Percentiles rank a stretch among this genome's conserved stretches.
Conservation (phyloP, 2,113 vertebrate species). For the Hassar affinis region DNA sequence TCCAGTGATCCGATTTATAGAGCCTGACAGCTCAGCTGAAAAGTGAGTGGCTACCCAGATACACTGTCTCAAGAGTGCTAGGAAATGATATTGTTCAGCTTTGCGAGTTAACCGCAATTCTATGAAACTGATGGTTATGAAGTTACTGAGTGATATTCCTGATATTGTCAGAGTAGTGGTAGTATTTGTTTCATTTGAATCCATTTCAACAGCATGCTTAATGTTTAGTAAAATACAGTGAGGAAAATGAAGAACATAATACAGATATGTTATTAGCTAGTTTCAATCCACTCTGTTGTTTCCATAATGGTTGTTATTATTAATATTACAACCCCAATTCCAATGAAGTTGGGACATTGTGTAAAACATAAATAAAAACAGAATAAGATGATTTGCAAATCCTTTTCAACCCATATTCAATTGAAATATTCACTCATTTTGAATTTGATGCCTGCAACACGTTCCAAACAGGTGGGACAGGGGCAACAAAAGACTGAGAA, state of each 20-base stretch:
- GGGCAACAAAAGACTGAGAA: too few relatives aligned
- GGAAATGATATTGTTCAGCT: not conserved
- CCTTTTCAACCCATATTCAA: too few relatives aligned
- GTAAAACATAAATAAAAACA: too few relatives aligned
- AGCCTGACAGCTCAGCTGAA: constrained; percentile 96
- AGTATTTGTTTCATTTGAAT: not conserved
- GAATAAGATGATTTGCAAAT: too few relatives aligned
- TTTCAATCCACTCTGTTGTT: not conserved
- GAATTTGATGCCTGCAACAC: too few relatives aligned
- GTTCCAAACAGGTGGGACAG: too few relatives aligned
- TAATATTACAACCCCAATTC: too few relatives aligned
- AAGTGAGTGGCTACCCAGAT: constrained; percentile 71
- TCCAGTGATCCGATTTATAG: constrained; percentile 92
- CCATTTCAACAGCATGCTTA: not conserved
- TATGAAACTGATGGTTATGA: not conserved
- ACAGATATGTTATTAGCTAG: not conserved
- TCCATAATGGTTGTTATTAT: too few relatives aligned
- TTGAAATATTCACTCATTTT: too few relatives aligned
- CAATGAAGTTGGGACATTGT: too few relatives aligned
- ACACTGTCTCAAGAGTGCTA: not conserved
- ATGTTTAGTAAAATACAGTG: not conserved
- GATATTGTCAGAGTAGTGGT: not conserved
- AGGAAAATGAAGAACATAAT: not conserved
- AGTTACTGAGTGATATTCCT: not conserved
- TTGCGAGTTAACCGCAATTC: not conserved